These are phyloP conservation scores for Pandemis cinnamomeana DNA, from an alignment of 2,888 invertebrate genomes.

Conservation along the genomic window DNA sequence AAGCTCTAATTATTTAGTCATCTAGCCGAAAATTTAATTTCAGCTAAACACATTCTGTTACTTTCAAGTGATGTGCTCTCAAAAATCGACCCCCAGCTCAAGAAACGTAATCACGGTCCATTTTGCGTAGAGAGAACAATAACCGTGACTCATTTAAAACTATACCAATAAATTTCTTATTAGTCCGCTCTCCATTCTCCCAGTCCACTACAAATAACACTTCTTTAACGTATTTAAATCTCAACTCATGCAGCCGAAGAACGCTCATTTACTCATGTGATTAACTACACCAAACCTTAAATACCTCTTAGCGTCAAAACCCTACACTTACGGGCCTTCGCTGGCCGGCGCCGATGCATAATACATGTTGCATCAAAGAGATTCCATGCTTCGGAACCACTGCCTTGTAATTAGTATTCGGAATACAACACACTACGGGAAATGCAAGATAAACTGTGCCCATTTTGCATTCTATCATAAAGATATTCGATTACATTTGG, in stretches of 20 bases:
- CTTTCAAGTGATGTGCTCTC: too few species aligned
- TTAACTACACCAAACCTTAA: background rate
- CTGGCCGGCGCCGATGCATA: conserved; percentile 30
- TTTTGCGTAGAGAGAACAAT: too few species aligned
- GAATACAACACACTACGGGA: conserved; percentile 37
- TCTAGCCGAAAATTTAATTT: too few species aligned
- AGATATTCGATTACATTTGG: conserved; percentile 32
- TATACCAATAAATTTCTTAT: background rate
- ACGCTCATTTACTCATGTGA: background rate
- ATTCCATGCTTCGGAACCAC: conserved; percentile 32
- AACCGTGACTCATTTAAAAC: too few species aligned
- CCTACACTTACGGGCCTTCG: conserved; percentile 31
- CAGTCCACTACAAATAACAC: background rate
- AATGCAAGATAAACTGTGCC: conserved; percentile 42
- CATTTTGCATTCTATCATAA: conserved; percentile 39
- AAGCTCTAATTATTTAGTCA: too few species aligned
- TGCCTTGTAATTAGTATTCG: conserved; percentile 40
- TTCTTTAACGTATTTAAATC: background rate
- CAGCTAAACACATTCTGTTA: too few species aligned
- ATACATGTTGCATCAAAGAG: conserved; percentile 41
- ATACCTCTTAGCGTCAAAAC: conserved; percentile 5
- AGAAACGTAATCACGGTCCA: too few species aligned
- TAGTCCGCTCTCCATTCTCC: too few species aligned
- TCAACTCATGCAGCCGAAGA: background rate
- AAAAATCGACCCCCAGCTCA: too few species aligned